A percentile compares a stretch with the other conserved stretches of the same genome.
phyloP scores from a whole-genome alignment of 2,888 invertebrate genomes.

The Tetrapedia diversipes region DNA sequence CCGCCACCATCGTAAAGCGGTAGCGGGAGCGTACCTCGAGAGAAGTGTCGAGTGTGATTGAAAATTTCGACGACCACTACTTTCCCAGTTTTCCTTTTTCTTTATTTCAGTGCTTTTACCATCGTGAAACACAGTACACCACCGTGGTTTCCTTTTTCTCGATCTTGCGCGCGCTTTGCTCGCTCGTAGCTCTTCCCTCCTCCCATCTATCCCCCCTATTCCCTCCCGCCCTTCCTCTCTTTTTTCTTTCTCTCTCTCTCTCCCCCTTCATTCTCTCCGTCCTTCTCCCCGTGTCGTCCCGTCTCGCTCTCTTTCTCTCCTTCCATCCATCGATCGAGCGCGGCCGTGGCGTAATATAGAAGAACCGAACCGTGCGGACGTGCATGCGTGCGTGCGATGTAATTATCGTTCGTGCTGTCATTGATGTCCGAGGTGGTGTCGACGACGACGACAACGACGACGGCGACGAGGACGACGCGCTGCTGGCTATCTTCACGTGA shows the following conservation, averaged over 20 bases:
- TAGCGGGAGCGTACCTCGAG: slow-evolving; percentile 28
- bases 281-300: slow-evolving; percentile 30
- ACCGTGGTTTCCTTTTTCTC: slow-evolving; percentile 51
- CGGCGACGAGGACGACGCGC: slow-evolving; percentile 67
- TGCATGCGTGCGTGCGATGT: slow-evolving; percentile 75
- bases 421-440: slow-evolving; percentile 78
- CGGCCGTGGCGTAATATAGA: slow-evolving; percentile 66
- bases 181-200: slow-evolving; percentile 50
- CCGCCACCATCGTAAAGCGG: slow-evolving; percentile 44
- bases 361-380: slow-evolving; percentile 61
- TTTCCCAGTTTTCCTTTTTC: slow-evolving; percentile 6
- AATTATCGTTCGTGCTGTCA: slow-evolving; percentile 78
- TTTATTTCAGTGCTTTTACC: slow-evolving; percentile 4
- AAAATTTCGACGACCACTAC: slow-evolving; percentile 22
- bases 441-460: slow-evolving; percentile 69
- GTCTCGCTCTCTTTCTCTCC: slow-evolving; percentile 60
- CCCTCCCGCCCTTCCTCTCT: slow-evolving; percentile 34
- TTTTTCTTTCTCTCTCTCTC: slow-evolving; percentile 12
- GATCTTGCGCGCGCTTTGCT: slow-evolving; percentile 59
- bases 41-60: slow-evolving; percentile 41
- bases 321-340: slow-evolving; percentile 64
- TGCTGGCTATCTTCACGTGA: slow-evolving; percentile 67
- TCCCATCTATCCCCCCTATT: slow-evolving; percentile 37
- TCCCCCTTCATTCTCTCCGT: slow-evolving; percentile 24
- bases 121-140: slow-evolving; percentile 24